Evolutionary conservation across 53 echinoderm and acorn worm species (phyloP).

Genomic region (Glandiceps talaboti): DNA sequence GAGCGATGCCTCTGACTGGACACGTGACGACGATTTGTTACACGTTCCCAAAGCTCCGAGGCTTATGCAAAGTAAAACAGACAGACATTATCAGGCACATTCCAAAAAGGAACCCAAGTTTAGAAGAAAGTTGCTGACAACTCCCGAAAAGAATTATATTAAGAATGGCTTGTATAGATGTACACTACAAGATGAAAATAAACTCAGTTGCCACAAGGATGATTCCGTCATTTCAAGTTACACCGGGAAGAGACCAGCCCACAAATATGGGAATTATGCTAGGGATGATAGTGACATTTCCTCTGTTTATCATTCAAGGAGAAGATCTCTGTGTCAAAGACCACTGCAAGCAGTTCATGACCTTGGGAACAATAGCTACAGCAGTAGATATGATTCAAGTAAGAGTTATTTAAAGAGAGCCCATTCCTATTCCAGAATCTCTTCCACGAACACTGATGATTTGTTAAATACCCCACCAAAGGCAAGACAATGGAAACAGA

Average conservation of each 20-base stretch:
- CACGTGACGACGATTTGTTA: not conserved
- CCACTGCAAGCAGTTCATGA: not conserved
- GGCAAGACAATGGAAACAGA: constrained; percentile 15
- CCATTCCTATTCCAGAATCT: not conserved
- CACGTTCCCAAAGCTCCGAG: no score
- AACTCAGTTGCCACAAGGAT: not conserved
- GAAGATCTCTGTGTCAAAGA: not conserved
- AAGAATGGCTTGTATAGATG: not conserved
- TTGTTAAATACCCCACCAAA: constrained; percentile 64
- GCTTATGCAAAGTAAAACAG: not conserved
- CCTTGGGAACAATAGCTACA: not conserved
- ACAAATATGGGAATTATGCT: not conserved
- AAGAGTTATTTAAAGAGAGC: no score
- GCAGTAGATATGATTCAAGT: not conserved
- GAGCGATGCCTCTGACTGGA: not conserved
- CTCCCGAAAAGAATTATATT: not conserved
- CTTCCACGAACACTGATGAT: constrained; percentile 78
- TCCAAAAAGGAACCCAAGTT: no score
- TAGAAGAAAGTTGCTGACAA: not conserved
- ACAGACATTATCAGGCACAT: not conserved
- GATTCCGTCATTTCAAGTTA: not conserved
- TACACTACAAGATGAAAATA: not conserved
- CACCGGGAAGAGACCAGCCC: not conserved
- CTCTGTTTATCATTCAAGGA: not conserved
- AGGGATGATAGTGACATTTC: not conserved